Base-by-base conservation (phyloP, 2,888 invertebrate species). In the Polydrusus tereticollis region DNA sequence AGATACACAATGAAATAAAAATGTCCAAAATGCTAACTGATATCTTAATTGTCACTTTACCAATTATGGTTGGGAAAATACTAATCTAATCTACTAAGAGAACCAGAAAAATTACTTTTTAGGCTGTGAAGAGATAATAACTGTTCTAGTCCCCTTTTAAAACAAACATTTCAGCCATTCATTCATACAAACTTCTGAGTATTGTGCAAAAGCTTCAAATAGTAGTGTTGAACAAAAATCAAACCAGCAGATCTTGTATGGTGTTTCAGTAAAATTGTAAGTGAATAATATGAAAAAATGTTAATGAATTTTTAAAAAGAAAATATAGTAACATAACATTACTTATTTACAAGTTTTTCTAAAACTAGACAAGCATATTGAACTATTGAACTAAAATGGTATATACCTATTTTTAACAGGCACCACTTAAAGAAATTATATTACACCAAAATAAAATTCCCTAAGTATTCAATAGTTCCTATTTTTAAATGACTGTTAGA, bases 341-440 rank as follows among this genome's bases (percentile, higher is more conserved):
- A 7, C 3, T 5, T 43, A 14, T 26, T 26, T 14, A 50, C 29
- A 29, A 7, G 52, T 52, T 52, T 47, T 47, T 47, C 2, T 16
- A 55, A 55, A 55, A 50, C n/a, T 52, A 52, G 52, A 26, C 52
- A 55, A 55, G 52, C 52, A 55, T 26, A n/a, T 50, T 50, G 26
- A 21, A 14, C 26, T 50, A 1, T 26, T 6, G 5, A 20, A 20
- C 2, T 7, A 6, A 36, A 6, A 2, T 36, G 18, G 1, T 45
- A 45, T 45, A 8, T 18, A 10, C n/a, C n/a, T n/a, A n/a, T n/a
- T n/a, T n/a, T n/a, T n/a, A n/a, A n/a, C n/a, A n/a, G n/a, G n/a
- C n/a, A n/a, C n/a, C n/a, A n/a, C n/a, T n/a, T n/a, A n/a, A n/a
- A n/a, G n/a, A n/a, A n/a, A n/a, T n/a, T n/a, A n/a, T n/a, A n/a